Evolutionary conservation across 2,888 invertebrate genomes (phyloP), one percentile per base, ranked within the genome.

Genomic region (Electrophaes corylata): DNA sequence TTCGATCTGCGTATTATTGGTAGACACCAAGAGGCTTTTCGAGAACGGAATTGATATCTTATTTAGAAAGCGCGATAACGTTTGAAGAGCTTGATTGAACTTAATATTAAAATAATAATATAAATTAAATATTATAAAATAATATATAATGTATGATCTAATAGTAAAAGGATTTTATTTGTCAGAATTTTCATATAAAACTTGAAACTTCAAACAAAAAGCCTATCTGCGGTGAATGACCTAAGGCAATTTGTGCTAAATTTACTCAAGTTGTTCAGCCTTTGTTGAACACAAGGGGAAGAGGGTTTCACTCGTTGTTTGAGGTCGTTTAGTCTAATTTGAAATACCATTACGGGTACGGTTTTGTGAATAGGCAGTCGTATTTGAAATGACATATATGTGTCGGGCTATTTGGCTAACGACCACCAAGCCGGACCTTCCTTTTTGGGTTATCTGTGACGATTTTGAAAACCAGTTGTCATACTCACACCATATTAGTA

Each of bases 1-100:
- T 72, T 75, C 74, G 76, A 81, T 84, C 76, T 83, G 78, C 78
- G 81, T 81, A 79, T 81, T 84, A 83, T 83, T 83, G 78, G 73
- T 72, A 73, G 76, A 72, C 71, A 71, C 78, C 80, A 78, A 76
- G 76, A 72, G 79, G 78, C 78, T 78, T 83, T 81, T 76, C 75
- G 65, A 72, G 71, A 76, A 70, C 69, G 68, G 71, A 72, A 71
- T 66, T 69, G 74, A 76, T 77, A 72, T 74, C 69, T 65, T 62
- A 66, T 47, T 70, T 64, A 67, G 64, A 69, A 61, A 67, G 69
- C 62, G 48, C 35, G 26, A 1, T 1, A 29, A 51, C 14, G 41
- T 50, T 49, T 39, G 8, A 12, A 26, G 47, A 47, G 12, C 4
- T 0, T 16, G 4, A 14, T 10, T 31, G 5, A 19, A 33, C 12